Base-by-base conservation (phyloP, 2,113 vertebrate species). In the Zeus faber region DNA sequence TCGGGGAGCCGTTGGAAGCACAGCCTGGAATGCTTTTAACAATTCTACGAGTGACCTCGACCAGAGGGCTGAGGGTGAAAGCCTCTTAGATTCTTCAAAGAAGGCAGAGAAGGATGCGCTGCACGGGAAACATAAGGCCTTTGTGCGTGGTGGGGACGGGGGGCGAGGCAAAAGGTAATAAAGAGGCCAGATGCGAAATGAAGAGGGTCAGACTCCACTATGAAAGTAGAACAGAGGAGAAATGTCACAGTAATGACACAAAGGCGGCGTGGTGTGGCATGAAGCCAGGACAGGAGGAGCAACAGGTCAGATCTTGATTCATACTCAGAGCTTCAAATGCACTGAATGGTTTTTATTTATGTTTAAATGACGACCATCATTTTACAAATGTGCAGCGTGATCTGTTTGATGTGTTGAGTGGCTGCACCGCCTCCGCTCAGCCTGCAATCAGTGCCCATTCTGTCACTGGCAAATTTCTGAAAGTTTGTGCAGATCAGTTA, bases 401-500 rank as follows among this genome's bases (percentile, higher is more conserved):
- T 4, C 13, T 37, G 35, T 37, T 37, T 37, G 35, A 45, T 45
- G 22, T 22, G 18, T 10, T 22, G 18, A 23, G 43, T 23, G 18
- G 11, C 10, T 20, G 1, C 18, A 45, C 18, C 4, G 10, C 22
- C 43, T 10, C 2, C 22, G 43, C n/a, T n/a, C n/a, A n/a, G n/a
- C n/a, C n/a, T n/a, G n/a, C n/a, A n/a, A n/a, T n/a, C n/a, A n/a
- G n/a, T n/a, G n/a, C 43, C 43, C 7, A 22, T 11, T 8, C 20
- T 8, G 39, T 45, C 8, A 45, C 18, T 6, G 9, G 9, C 7
- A 5, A 21, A 22, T 7, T 45, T 8, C 8, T 45, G 2, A 37
- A 37, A 45, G 43, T 22, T 45, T 45, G 43, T 22, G 43, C 43
- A 45, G 43, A 45, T 8, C 43, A 6, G 40, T 18, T 43, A 43